Percentiles rank a stretch among this genome's conserved stretches.
Evolutionary conservation across 2,113 vertebrate species (phyloP).

Genomic region (Lethenteron reissneri): DNA sequence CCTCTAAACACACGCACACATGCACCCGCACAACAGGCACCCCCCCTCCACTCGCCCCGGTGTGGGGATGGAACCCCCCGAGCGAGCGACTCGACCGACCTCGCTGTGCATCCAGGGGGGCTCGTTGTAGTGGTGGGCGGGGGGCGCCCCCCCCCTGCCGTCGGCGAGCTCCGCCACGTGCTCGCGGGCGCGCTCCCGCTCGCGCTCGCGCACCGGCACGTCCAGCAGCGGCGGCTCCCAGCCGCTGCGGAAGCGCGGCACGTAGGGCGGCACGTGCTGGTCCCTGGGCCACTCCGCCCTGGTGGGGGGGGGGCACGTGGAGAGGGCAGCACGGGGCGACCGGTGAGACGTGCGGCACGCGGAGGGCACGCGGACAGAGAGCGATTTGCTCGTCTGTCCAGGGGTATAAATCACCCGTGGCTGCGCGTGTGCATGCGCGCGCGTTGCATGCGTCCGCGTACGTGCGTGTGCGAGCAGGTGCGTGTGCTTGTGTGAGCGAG

Average conservation of each 20-base stretch:
- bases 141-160: neutral
- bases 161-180: slow-evolving; percentile 16
- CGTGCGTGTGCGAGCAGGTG: too few species aligned
- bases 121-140: neutral
- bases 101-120: slow-evolving; percentile 4
- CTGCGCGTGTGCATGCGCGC: too few species aligned
- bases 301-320: slow-evolving; percentile 7
- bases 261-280: slow-evolving; percentile 37
- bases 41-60: neutral
- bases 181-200: slow-evolving; percentile 19
- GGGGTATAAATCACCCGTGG: neutral
- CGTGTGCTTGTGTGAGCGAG: too few species aligned
- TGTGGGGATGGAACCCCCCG: neutral
- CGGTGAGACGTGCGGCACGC: too few species aligned
- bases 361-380: too few species aligned
- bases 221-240: slow-evolving; percentile 63
- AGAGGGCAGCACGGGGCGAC: too few species aligned
- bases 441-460: too few species aligned
- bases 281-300: slow-evolving; percentile 74
- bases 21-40: neutral
- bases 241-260: slow-evolving; percentile 61
- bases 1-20: neutral
- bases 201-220: slow-evolving; percentile 39
- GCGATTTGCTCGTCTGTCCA: neutral
- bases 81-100: neutral